Evolutionary conservation across 2,888 invertebrate genomes (phyloP).

Genomic region (Brenthis daphne): DNA sequence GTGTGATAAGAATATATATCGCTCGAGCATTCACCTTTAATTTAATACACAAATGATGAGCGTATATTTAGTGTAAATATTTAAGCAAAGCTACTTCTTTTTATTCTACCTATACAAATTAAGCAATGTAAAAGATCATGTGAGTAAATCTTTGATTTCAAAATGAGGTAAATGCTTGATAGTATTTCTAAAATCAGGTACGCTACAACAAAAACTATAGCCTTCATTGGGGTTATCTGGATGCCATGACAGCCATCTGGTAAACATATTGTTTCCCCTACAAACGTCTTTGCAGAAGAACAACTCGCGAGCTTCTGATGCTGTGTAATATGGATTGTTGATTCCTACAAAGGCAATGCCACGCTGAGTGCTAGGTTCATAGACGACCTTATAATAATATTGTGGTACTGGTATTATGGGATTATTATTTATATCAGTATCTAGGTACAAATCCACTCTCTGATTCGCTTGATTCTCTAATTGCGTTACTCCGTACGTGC

Average conservation of each 20-base stretch:
- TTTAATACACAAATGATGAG: neutral
- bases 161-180: slow-evolving; percentile 80
- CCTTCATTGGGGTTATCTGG: slow-evolving; percentile 74
- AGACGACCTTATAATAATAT: slow-evolving; percentile 80
- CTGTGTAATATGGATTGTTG: slow-evolving; percentile 82
- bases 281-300: slow-evolving; percentile 78
- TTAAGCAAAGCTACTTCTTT: neutral
- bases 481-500: slow-evolving; percentile 81
- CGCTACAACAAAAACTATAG: slow-evolving; percentile 83
- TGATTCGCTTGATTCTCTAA: slow-evolving; percentile 67
- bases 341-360: slow-evolving; percentile 84
- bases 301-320: slow-evolving; percentile 52
- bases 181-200: slow-evolving; percentile 76
- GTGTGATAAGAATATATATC: slow-evolving; percentile 27
- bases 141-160: slow-evolving; percentile 64
- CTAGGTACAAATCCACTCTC: slow-evolving; percentile 64
- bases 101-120: slow-evolving; percentile 8
- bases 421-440: slow-evolving; percentile 63
- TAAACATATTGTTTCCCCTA: slow-evolving; percentile 69
- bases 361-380: slow-evolving; percentile 69
- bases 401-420: slow-evolving; percentile 71
- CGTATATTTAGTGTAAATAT: neutral
- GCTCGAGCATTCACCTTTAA: slow-evolving; percentile 29
- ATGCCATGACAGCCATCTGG: slow-evolving; percentile 82
- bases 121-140: slow-evolving; percentile 39